Evolutionary conservation across 2,888 invertebrate species (phyloP).

Genomic region (Sesia apiformis): DNA sequence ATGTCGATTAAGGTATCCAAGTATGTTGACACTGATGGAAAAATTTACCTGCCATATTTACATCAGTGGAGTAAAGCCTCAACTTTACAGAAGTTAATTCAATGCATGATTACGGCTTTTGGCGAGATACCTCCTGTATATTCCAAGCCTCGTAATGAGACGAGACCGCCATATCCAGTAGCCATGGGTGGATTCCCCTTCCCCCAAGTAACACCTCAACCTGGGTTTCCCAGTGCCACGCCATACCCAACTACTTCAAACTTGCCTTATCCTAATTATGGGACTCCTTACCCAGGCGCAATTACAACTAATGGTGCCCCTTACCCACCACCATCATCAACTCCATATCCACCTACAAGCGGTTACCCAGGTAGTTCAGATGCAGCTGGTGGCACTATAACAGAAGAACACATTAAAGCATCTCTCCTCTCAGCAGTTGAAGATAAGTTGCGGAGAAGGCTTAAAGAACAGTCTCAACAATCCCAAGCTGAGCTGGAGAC

Average conservation of each 20-base stretch:
- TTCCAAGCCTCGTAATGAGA: conserved; percentile 78
- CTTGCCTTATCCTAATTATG: conserved; percentile 70
- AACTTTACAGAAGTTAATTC: conserved; percentile 90
- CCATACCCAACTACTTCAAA: conserved; percentile 59
- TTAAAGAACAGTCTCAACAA: conserved; percentile 93
- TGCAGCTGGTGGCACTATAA: conserved; percentile 84
- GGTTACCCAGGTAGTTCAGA: conserved; percentile 43
- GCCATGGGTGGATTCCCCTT: conserved; percentile 58
- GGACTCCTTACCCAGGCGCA: conserved; percentile 48
- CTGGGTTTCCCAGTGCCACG: conserved; percentile 48
- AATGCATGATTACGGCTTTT: conserved; percentile 93
- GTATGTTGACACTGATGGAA: conserved; percentile 96
- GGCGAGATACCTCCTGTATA: conserved; percentile 97
- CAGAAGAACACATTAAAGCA: conserved; percentile 95
- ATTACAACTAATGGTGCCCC: conserved; percentile 41
- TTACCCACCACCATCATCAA: conserved; percentile 29
- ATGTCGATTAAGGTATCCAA: conserved; percentile 97
- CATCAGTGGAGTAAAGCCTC: conserved; percentile 94
- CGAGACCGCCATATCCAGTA: conserved; percentile 76
- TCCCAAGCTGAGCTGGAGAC: conserved; percentile 94
- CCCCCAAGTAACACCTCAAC: conserved; percentile 33
- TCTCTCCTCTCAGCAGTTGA: conserved; percentile 96
- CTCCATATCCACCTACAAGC: conserved; percentile 41
- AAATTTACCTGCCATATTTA: conserved; percentile 96
- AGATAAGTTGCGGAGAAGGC: conserved; percentile 90